Conservation (phyloP, 2,888 invertebrate genomes). For the Terebella lapidaria region DNA sequence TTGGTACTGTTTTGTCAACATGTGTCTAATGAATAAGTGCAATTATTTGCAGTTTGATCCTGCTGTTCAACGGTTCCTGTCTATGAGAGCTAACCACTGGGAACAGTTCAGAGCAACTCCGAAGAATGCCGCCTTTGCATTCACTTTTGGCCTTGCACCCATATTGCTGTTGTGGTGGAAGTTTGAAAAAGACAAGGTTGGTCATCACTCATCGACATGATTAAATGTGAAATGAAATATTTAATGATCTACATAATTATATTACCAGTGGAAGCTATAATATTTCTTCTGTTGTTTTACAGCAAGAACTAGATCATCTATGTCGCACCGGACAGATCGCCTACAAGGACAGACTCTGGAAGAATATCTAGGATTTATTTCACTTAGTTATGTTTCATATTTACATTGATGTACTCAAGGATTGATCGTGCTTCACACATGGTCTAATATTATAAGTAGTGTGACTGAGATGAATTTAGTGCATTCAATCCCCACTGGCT, state of each 20-base stretch:
- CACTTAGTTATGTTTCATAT: too few relatives aligned
- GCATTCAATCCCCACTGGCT: too few relatives aligned
- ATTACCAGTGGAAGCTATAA: too few relatives aligned
- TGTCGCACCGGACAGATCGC: slow-evolving; percentile 30
- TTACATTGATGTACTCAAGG: too few relatives aligned
- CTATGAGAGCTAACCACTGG: slow-evolving; percentile 65
- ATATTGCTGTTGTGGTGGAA: slow-evolving; percentile 21
- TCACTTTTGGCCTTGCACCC: slow-evolving; percentile 38
- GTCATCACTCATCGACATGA: not conserved
- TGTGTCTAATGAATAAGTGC: not conserved
- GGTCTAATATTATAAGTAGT: too few relatives aligned
- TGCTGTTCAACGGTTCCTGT: slow-evolving; percentile 69
- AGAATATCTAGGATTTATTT: slow-evolving; percentile 25
- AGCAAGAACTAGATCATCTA: slow-evolving; percentile 25
- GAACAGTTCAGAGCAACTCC: slow-evolving; percentile 67
- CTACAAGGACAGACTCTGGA: slow-evolving; percentile 32
- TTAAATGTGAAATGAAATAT: too few relatives aligned
- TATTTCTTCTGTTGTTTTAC: slow-evolving; percentile 14
- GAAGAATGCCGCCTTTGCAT: slow-evolving; percentile 58
- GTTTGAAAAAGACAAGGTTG: slow-evolving; percentile 9
- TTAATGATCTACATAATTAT: too few relatives aligned
- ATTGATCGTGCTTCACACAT: too few relatives aligned
- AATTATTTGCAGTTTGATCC: slow-evolving; percentile 69
- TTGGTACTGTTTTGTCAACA: too few relatives aligned
- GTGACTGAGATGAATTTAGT: too few relatives aligned